Evolutionary conservation across 30 jellyfish, hydroid and myxozoan species (phyloP).

Genomic region (Turritopsis rubra): DNA sequence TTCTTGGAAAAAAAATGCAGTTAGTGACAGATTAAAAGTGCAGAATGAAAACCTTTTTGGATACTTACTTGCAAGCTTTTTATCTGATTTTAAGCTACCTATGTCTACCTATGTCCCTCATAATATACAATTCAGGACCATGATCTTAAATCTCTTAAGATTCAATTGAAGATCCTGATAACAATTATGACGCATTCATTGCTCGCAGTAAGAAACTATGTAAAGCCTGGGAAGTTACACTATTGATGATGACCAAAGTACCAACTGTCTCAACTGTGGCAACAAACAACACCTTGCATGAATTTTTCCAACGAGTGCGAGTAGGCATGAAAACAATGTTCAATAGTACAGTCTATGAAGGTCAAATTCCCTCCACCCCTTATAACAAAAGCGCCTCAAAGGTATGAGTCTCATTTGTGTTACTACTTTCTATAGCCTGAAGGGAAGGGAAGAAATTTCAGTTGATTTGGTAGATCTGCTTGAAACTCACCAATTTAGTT

Average conservation of each 20-base stretch:
- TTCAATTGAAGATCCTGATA: background rate
- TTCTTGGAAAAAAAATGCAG: background rate
- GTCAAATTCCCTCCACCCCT: constrained; percentile 10
- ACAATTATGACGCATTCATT: constrained; percentile 12
- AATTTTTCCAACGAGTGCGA: constrained; percentile 17
- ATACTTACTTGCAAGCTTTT: too few relatives aligned
- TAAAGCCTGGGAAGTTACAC: constrained; percentile 35
- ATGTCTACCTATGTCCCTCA: too few relatives aligned
- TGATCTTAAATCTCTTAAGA: too few relatives aligned
- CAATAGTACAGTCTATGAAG: constrained; percentile 15
- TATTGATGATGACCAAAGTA: constrained; percentile 26
- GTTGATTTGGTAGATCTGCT: too few relatives aligned
- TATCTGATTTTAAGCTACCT: too few relatives aligned
- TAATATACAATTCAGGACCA: too few relatives aligned
- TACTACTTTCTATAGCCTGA: background rate
- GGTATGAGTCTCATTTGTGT: background rate
- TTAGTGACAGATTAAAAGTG: too few relatives aligned
- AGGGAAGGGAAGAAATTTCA: background rate
- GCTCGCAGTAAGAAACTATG: constrained; percentile 22
- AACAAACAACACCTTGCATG: background rate
- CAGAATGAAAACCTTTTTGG: too few relatives aligned
- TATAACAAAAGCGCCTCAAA: constrained; percentile 8
- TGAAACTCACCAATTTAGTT: too few relatives aligned
- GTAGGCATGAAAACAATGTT: constrained; percentile 32
- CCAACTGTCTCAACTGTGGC: background rate